Base-by-base conservation (phyloP, 2,888 invertebrate genomes). In the Acleris emargana region DNA sequence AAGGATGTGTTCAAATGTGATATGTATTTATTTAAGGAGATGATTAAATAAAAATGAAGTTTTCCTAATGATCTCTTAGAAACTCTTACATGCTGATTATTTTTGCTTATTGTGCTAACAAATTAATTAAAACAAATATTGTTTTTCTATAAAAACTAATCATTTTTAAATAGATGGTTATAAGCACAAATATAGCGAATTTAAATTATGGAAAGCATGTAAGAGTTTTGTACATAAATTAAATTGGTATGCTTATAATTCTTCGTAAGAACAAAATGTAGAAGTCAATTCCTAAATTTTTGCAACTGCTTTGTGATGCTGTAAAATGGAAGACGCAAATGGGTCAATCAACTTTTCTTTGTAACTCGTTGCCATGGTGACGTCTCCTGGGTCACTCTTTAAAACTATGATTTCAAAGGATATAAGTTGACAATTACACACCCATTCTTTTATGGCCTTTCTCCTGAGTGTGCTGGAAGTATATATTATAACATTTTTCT, bases 1-100 rank as follows among this genome's bases (percentile, higher is more conserved):
- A 89, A 85, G 85, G 83, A 90, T 92, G 91, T 92, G 91, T 92
- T 91, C 91, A 92, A 88, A 88, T 91, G 91, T 92, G 92, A 92
- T 92, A 92, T 82, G 83, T 87, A 88, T 88, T 87, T 90, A 84
- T 87, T 88, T 89, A 89, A 88, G 89, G 81, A 81, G 80, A 77
- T 75, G 80, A 80, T 82, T 77, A 80, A 80, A 77, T 71, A 82
- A 81, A 88, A 79, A 49, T 49, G 79, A 89, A 91, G 91, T 91
- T 92, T 92, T 92, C 91, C 88, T 80, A 89, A 91, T 92, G 92
- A 92, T 92, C 92, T 92, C 92, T 89, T 76, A 88, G 82, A 88
- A 89, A 87, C 91, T 91, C 92, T 91, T 88, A 86, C 79, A 79
- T 88, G 91, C 86, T 74, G 70, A 80, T 78, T 75, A 63, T 73